Evolutionary conservation across 2,113 vertebrate species (phyloP), one percentile per base, ranked within the genome.

Genomic region (Prolemur simus): DNA sequence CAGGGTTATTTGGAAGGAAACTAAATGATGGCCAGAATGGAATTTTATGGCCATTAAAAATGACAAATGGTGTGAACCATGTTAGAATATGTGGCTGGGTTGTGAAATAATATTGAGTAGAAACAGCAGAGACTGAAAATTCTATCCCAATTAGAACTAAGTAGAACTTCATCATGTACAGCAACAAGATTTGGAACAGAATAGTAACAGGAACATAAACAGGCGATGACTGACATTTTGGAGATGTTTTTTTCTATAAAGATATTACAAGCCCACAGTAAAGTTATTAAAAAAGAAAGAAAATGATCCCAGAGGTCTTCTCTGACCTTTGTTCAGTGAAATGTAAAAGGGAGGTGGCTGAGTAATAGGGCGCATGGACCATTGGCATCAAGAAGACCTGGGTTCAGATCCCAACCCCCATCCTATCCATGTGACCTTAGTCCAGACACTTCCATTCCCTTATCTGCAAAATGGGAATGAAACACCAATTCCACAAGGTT

Each of bases 51-150:
- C 18, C 18, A 34, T 82, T 81, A 63, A 63, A 63, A 90, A 89
- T 85, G 47, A 66, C 49, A 49, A 66, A 7, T 60, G 45, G 0
- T 77, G 4, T 84, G 56, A 93, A 58, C 37, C 27, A 68, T 85
- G 64, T 68, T 58, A 81, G 87, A 66, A 91, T 47, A 49, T 21
- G 47, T 78, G 49, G 15, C 39, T 81, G 47, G 34, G 69, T 90
- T 88, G 83, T 89, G 34, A 90, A 84, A 87, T 84, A 89, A 74
- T 32, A 74, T 56, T 47, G 37, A 81, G 15, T 32, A 81, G 77
- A 74, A 89, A 97, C 82, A 91, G 5, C n/a, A 85, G 45, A 74
- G 27, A 83, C 84, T 90, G 45, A 76, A 63, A 90, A 84, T 69
- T 80, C 11, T 84, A 54, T 6, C 27, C 58, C 66, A 29, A 74